Conservation (phyloP, 2,113 vertebrate genomes). For the Mus spicilegus region DNA sequence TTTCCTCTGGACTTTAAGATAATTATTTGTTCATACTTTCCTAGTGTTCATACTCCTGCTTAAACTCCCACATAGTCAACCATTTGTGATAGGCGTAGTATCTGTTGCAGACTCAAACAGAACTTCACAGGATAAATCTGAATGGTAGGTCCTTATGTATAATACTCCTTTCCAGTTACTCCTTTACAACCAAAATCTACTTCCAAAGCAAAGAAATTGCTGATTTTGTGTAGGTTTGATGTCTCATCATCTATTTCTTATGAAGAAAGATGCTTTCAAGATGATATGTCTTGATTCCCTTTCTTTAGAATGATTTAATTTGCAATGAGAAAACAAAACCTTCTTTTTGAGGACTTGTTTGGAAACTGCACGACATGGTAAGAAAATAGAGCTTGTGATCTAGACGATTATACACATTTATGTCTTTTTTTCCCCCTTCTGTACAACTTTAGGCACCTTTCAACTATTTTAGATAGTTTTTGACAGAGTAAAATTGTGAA, state of each 20-base stretch:
- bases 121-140: neutral
- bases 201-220: neutral
- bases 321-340: neutral
- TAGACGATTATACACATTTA: neutral
- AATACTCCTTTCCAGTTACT: neutral
- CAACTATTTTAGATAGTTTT: neutral
- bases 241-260: neutral
- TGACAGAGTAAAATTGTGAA: neutral
- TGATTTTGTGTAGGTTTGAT: neutral
- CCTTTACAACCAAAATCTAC: neutral
- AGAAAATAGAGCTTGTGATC: neutral
- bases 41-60: neutral
- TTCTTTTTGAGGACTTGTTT: neutral
- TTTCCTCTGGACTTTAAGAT: slow-evolving; percentile 75
- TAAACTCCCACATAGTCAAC: neutral
- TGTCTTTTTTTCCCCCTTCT: neutral
- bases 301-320: neutral
- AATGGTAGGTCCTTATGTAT: neutral
- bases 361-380: neutral
- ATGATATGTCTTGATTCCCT: neutral
- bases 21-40: slow-evolving; percentile 27
- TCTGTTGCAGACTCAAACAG: neutral
- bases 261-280: neutral
- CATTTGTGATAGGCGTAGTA: neutral
- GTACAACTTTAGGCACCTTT: neutral